A percentile compares a stretch with the other conserved stretches of the same genome.
phyloP scores from a whole-genome alignment of 2,797 vertebrate species.

The Lepidocolaptes lacrymiger region DNA sequence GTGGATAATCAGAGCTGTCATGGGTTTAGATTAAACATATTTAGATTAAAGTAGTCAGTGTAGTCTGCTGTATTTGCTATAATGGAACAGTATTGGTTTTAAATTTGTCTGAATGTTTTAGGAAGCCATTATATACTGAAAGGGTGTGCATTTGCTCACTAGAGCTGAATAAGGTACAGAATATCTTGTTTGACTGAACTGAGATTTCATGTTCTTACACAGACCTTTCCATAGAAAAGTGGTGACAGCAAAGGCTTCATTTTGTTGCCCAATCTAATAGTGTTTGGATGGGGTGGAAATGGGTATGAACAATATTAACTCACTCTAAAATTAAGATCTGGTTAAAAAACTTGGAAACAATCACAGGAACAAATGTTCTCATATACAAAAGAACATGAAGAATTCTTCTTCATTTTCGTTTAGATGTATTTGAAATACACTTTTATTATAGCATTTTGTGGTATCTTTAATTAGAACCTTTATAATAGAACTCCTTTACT shows the following conservation, averaged over 20 bases:
- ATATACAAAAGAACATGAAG: neutral
- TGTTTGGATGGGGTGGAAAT: neutral
- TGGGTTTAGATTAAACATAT: neutral
- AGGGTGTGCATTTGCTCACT: neutral
- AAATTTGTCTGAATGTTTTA: neutral
- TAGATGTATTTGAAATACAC: neutral
- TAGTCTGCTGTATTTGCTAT: neutral
- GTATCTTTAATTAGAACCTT: neutral
- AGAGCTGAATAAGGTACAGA: neutral
- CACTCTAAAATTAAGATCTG: neutral
- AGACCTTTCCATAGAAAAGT: neutral
- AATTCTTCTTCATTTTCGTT: neutral
- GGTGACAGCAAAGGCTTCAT: neutral
- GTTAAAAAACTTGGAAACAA: neutral
- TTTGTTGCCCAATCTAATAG: neutral
- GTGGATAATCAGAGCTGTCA: neutral
- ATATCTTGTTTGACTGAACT: neutral
- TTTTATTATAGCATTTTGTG: neutral
- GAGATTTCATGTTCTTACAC: neutral
- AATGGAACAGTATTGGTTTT: neutral
- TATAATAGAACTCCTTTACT: neutral
- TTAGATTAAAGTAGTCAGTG: neutral
- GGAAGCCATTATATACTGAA: neutral
- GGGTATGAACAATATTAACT: neutral
- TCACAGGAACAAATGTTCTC: neutral